Conservation (phyloP, 2,888 invertebrate genomes). For the Drosophila koepferae region DNA sequence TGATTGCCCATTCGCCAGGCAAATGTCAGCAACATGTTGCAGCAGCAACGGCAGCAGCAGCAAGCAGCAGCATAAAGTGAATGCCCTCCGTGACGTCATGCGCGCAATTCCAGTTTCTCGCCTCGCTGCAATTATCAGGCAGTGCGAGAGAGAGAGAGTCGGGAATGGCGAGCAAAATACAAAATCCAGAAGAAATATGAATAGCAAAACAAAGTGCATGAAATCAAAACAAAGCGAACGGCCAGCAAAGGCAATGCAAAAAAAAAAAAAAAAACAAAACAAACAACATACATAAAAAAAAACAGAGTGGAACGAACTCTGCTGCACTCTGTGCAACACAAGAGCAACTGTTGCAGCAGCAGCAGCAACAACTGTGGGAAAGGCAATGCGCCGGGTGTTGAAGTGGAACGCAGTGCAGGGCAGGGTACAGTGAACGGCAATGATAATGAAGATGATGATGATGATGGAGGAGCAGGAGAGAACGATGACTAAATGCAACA, state of each 20-base stretch:
- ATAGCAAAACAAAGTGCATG: slow-evolving; percentile 78
- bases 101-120: slow-evolving; percentile 65
- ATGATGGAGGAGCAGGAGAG: slow-evolving; percentile 33
- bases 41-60: slow-evolving; percentile 38
- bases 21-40: slow-evolving; percentile 68
- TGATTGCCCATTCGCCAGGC: slow-evolving; percentile 48
- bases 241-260: slow-evolving; percentile 11
- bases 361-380: slow-evolving; percentile 64
- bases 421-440: slow-evolving; percentile 26
- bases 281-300: slow-evolving; percentile 34
- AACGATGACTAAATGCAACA: slow-evolving; percentile 76
- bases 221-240: slow-evolving; percentile 74
- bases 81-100: slow-evolving; percentile 80
- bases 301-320: slow-evolving; percentile 81
- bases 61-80: slow-evolving; percentile 66
- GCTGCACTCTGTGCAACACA: slow-evolving; percentile 67
- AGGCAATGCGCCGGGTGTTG: slow-evolving; percentile 71
- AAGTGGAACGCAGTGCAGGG: slow-evolving; percentile 66
- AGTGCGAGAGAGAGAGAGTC: slow-evolving; percentile 28
- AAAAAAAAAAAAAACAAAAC: slow-evolving; percentile 27
- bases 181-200: slow-evolving; percentile 81
- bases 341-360: slow-evolving; percentile 21
- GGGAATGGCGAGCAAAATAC: slow-evolving; percentile 81
- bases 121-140: slow-evolving; percentile 62
- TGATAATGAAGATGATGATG: slow-evolving; percentile 17